Conservation (phyloP, 2,113 vertebrate species). For the Vulpes ferrilata region DNA sequence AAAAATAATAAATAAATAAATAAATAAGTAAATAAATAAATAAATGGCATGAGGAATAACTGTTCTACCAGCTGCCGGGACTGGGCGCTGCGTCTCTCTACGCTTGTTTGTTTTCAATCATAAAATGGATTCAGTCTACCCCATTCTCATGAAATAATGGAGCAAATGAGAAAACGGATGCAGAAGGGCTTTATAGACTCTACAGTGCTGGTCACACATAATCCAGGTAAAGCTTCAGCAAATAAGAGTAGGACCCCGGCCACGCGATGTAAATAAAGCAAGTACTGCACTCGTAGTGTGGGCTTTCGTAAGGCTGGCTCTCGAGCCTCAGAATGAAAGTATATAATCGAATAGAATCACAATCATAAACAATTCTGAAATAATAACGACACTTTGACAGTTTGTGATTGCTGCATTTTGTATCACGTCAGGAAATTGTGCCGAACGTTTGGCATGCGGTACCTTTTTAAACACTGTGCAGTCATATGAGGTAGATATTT, state of each 20-base stretch:
- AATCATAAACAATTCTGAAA: not conserved
- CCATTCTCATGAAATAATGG: not conserved
- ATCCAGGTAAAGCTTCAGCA: not conserved
- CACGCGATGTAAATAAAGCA: not conserved
- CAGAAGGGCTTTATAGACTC: not conserved
- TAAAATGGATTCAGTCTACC: not conserved
- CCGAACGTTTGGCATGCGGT: not conserved
- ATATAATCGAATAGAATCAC: not conserved
- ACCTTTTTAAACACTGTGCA: not conserved
- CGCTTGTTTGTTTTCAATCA: not conserved
- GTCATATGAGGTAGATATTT: not conserved
- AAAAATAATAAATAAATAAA: no score
- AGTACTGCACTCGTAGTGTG: not conserved
- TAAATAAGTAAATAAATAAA: no score
- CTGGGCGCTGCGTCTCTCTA: not conserved
- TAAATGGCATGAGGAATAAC: not conserved
- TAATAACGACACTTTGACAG: not conserved
- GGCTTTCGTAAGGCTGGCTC: not conserved
- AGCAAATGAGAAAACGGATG: not conserved
- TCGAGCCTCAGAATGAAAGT: not conserved
- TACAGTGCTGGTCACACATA: not conserved
- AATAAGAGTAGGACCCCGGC: not conserved
- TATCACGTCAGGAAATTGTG: not conserved
- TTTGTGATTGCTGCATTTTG: not conserved
- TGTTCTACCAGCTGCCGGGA: no score